A percentile compares a stretch with the other conserved stretches of the same genome.
These are phyloP conservation scores for Helogale parvula DNA, from an alignment of 2,113 vertebrate species.

Conservation along the genomic window DNA sequence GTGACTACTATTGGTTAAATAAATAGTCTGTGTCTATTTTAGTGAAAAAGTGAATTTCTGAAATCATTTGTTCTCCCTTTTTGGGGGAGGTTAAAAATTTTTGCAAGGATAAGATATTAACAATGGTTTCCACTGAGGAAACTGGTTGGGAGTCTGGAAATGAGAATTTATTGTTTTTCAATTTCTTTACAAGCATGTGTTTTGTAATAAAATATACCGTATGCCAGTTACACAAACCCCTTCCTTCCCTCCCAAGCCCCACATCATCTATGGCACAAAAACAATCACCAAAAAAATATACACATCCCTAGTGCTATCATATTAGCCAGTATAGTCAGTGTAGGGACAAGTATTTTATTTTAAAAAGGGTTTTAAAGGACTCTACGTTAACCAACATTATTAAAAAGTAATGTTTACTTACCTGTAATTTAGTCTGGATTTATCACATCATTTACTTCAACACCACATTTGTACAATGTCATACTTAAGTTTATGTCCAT, in stretches of 20 bases:
- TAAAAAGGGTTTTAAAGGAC: not conserved
- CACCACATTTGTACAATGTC: not conserved
- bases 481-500: not conserved
- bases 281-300: not conserved
- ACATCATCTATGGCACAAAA: not conserved
- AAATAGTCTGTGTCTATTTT: not conserved
- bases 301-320: not conserved
- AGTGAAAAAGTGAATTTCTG: not conserved
- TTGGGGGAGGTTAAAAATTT: not conserved
- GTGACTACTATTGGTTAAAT: not conserved
- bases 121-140: not conserved
- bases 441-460: not conserved
- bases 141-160: not conserved
- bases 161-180: not conserved
- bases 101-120: not conserved
- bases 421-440: not conserved
- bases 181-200: not conserved
- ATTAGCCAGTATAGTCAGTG: not conserved
- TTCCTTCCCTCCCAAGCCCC: not conserved
- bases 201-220: not conserved
- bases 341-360: not conserved
- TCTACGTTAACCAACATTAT: not conserved
- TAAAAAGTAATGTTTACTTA: conserved; percentile 44
- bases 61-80: not conserved
- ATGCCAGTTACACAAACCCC: not conserved